Percentiles rank a stretch among this genome's conserved stretches.
These are phyloP conservation scores for Nannobrachium achirus DNA, from an alignment of 2,113 vertebrate species.

Conservation along the genomic window DNA sequence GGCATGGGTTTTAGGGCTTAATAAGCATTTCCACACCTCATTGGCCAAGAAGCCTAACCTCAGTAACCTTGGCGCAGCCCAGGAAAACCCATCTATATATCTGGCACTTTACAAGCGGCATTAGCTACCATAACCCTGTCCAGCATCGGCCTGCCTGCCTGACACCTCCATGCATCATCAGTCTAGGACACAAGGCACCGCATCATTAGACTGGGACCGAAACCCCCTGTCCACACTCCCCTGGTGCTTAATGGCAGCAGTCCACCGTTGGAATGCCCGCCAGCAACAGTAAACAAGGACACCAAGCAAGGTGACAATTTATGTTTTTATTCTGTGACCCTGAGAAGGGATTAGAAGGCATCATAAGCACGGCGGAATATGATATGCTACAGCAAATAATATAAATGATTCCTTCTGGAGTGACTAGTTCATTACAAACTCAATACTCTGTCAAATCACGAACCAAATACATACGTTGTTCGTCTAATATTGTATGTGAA, in stretches of 20 bases:
- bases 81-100: constrained; percentile 51
- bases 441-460: not conserved
- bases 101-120: constrained; percentile 51
- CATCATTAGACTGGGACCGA: constrained; percentile 35
- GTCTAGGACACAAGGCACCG: not conserved
- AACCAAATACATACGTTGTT: not conserved
- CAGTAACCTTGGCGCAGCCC: constrained; percentile 42
- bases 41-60: constrained; percentile 55
- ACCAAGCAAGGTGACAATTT: not conserved
- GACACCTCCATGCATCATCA: constrained; percentile 25
- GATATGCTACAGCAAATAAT: too few relatives aligned
- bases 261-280: constrained; percentile 1
- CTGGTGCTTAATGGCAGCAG: constrained; percentile 5
- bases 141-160: constrained; percentile 12
- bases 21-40: constrained; percentile 59
- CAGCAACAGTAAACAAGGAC: constrained; percentile 8
- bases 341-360: too few relatives aligned
- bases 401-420: too few relatives aligned
- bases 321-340: too few relatives aligned
- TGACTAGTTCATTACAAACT: too few relatives aligned
- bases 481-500: not conserved
- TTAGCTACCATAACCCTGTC: constrained; percentile 49
- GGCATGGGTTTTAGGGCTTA: constrained; percentile 30
- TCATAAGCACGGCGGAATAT: too few relatives aligned
- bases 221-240: not conserved